Evolutionary conservation across 2,113 vertebrate species (phyloP).

Genomic region (Oophaga pumilio): DNA sequence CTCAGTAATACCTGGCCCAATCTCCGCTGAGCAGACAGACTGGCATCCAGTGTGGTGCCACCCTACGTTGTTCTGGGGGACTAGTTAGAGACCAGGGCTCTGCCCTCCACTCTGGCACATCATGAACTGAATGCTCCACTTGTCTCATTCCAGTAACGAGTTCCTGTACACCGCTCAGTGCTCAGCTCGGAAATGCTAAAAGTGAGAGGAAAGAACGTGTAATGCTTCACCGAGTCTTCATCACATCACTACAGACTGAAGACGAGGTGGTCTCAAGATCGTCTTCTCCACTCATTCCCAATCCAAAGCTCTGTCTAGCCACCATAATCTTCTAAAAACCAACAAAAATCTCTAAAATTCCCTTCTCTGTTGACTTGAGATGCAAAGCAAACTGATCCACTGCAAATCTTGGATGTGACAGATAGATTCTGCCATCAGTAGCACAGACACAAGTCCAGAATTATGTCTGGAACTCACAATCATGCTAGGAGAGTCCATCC

Average conservation of each 20-base stretch:
- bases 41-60: slow-evolving; percentile 2
- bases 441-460: background rate
- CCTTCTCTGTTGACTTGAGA: background rate
- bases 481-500: background rate
- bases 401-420: background rate
- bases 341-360: background rate
- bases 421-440: background rate
- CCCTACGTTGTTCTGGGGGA: background rate
- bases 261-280: background rate
- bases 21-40: background rate
- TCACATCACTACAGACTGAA: background rate
- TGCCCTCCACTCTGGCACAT: slow-evolving; percentile 14
- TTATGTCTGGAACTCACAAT: background rate
- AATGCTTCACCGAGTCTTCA: background rate
- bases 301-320: background rate
- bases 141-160: background rate
- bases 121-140: background rate
- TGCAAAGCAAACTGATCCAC: background rate
- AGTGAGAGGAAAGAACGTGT: slow-evolving; percentile 6
- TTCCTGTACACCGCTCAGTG: background rate
- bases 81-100: background rate
- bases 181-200: background rate
- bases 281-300: background rate
- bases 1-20: background rate
- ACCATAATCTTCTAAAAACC: background rate